Evolutionary conservation across 92 coral and sea anemone genomes (phyloP).

Genomic region (Heteractis magnifica): DNA sequence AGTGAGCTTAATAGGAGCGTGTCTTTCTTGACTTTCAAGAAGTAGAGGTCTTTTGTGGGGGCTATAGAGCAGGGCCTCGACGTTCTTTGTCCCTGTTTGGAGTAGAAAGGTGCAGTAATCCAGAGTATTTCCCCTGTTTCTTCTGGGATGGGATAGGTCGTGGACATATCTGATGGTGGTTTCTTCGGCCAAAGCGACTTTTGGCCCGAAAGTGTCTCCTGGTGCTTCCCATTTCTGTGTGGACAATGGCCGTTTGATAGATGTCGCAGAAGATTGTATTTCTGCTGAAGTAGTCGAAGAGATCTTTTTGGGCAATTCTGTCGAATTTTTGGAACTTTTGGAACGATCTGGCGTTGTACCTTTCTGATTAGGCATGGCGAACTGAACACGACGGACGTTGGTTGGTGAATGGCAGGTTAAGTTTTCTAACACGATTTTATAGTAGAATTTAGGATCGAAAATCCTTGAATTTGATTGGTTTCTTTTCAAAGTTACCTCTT

Average conservation of each 20-base stretch:
- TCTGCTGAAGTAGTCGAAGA: constrained; percentile 47
- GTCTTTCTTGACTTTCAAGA: constrained; percentile 42
- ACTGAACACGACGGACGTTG: constrained; percentile 15
- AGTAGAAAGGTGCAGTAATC: constrained; percentile 48
- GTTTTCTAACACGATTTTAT: constrained; percentile 36
- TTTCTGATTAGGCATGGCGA: constrained; percentile 36
- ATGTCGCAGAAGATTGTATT: constrained; percentile 34
- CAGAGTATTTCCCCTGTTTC: constrained; percentile 51
- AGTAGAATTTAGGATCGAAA: constrained; percentile 33
- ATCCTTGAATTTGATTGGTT: constrained; percentile 47
- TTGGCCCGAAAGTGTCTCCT: constrained; percentile 54
- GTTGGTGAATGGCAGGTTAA: constrained; percentile 34
- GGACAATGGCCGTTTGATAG: constrained; percentile 54
- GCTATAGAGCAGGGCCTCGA: constrained; percentile 47
- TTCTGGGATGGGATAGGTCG: constrained; percentile 50
- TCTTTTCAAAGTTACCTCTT: constrained; percentile 14
- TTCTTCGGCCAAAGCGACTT: constrained; percentile 45
- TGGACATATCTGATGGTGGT: constrained; percentile 49
- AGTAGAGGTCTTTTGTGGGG: constrained; percentile 39
- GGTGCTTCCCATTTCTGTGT: constrained; percentile 43
- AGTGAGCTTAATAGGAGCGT: constrained; percentile 41
- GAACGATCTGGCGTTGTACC: constrained; percentile 35
- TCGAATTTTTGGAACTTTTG: constrained; percentile 28
- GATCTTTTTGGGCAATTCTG: constrained; percentile 49
- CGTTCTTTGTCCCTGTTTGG: constrained; percentile 52